Evolutionary conservation across 2,113 vertebrate genomes (phyloP).

Genomic region (Chelonoidis abingdonii): DNA sequence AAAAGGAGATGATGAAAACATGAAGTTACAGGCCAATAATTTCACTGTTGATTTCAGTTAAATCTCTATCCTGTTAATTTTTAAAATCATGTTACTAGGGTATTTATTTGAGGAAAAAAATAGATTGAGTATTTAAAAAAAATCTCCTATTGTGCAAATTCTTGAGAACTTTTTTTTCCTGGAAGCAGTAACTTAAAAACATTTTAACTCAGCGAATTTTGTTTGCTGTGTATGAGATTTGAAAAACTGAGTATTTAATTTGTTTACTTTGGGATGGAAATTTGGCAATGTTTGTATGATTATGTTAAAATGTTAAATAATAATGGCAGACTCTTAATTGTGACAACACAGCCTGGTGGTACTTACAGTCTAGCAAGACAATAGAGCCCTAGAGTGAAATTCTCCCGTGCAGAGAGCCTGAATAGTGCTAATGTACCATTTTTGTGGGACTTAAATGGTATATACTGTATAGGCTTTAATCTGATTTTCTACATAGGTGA

Average conservation of each 20-base stretch:
- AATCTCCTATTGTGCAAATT: not conserved
- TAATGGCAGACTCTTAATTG: not conserved
- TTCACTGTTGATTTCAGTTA: not conserved
- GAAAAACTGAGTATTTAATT: not conserved
- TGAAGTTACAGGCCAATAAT: not conserved
- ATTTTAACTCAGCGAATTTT: not conserved
- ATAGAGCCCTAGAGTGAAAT: not conserved
- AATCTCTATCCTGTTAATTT: not conserved
- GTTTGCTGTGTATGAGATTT: not conserved
- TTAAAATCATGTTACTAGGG: not conserved
- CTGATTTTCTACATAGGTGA: not conserved
- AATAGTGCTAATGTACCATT: not conserved
- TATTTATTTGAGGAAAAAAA: not conserved
- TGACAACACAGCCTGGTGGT: not conserved
- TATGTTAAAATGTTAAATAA: not conserved
- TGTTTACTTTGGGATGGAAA: not conserved
- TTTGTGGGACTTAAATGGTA: not conserved
- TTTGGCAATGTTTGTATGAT: not conserved
- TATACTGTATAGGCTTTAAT: not conserved
- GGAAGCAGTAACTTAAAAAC: not conserved
- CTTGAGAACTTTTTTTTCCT: not conserved
- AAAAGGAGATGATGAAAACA: not conserved
- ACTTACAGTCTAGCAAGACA: not conserved
- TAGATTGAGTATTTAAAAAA: not conserved
- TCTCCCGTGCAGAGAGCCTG: not conserved